Conservation (phyloP, 2,797 vertebrate species). For the Pipistrellus pipistrellus region DNA sequence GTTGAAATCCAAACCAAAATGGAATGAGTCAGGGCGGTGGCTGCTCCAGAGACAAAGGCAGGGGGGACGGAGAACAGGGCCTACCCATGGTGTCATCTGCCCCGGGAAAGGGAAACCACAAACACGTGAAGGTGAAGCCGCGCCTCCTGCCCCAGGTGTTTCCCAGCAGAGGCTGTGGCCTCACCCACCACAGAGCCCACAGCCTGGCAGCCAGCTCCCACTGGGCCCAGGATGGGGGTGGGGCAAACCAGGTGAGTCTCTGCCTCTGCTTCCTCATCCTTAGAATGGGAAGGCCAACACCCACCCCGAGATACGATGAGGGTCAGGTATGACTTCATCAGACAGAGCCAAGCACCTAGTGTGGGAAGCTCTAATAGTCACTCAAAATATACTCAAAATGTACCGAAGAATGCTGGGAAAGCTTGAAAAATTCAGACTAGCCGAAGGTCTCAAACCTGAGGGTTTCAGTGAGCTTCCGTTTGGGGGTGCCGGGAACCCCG, state of each 20-base stretch:
- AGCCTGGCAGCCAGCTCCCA: background rate
- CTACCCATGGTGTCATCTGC: background rate
- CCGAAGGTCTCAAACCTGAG: background rate
- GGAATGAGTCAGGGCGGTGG: background rate
- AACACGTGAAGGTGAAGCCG: background rate
- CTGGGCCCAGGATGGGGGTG: too few relatives aligned
- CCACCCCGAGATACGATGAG: background rate
- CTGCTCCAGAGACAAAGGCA: background rate
- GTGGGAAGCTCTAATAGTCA: background rate
- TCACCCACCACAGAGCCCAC: background rate
- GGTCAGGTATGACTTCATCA: background rate
- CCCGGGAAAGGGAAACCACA: background rate
- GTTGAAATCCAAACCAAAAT: constrained; percentile 66
- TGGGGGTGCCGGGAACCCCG: background rate
- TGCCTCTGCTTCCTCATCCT: background rate
- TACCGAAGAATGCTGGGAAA: background rate
- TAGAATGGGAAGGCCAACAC: background rate
- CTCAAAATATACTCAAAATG: background rate
- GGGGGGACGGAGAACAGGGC: background rate
- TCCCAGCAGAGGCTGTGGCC: background rate
- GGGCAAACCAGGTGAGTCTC: background rate
- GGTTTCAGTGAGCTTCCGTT: background rate
- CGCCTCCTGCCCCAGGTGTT: background rate
- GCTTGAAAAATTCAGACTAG: background rate
- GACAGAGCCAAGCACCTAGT: background rate